Evolutionary conservation across 1,140 invertebrate species (phyloP), one percentile per base, ranked within the genome.

Genomic region (Drepana arcuata): DNA sequence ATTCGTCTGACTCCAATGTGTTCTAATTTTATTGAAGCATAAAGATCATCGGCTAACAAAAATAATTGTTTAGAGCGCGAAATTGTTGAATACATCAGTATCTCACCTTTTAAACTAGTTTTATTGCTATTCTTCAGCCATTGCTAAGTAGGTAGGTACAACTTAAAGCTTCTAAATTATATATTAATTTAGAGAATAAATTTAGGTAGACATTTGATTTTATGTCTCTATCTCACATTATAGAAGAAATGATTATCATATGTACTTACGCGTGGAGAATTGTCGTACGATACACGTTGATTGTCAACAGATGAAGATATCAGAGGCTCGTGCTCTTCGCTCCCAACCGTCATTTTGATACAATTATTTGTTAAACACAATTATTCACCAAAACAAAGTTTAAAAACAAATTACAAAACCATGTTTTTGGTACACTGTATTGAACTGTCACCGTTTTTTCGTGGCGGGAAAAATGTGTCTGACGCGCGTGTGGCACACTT

Each of bases 331-430:
- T 80, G 78, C 31, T 79, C 78, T 41, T 79, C 79, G 2, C 41
- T 64, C 18, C 68, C 75, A 14, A 55, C 74, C n/a, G 74, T 81
- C 75, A 79, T 82, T 50, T 62, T 75, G n/a, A n/a, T n/a, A n/a
- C n/a, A n/a, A n/a, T 36, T 34, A 38, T 34, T 25, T 42, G 46
- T 34, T 24, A 56, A 39, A 26, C 35, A 51, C 33, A 46, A 34
- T 25, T n/a, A n/a, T n/a, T n/a, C n/a, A n/a, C n/a, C n/a, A 32
- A 12, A 34, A 23, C 14, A 5, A 21, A 3, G 15, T 13, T 21
- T 25, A 30, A 28, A 50, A 25, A 26, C 14, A 33, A 26, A 21
- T 44, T 23, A 39, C 21, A 33, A 35, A 34, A 15, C 32, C 38
- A 41, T n/a, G n/a, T n/a, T n/a, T n/a, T n/a, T n/a, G n/a, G n/a